Percentiles rank a stretch among this genome's conserved stretches.
Evolutionary conservation across 2,113 vertebrate genomes (phyloP).

Genomic region (Hydropotes inermis): DNA sequence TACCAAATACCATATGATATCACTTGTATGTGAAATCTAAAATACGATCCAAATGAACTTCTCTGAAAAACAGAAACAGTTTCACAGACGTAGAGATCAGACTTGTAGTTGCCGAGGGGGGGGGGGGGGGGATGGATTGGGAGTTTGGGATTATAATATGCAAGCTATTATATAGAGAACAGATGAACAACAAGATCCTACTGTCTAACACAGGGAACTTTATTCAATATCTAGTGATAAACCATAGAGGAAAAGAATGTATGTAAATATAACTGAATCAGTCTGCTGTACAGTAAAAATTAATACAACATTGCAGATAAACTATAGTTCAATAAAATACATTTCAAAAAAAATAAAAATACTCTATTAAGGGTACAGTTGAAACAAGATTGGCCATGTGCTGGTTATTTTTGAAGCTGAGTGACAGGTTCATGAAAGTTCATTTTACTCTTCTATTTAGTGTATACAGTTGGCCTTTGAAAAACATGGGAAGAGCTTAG

Average conservation of each 20-base stretch:
- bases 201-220: background rate
- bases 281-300: background rate
- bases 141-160: background rate
- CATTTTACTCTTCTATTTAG: background rate
- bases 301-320: background rate
- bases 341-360: background rate
- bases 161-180: background rate
- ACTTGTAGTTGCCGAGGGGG: background rate
- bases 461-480: background rate
- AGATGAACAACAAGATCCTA: background rate
- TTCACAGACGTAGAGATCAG: background rate
- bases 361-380: background rate
- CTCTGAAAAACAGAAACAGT: background rate
- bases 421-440: background rate
- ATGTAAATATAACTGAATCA: background rate
- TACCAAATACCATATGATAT: background rate
- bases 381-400: background rate
- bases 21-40: background rate
- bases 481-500: background rate
- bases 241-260: background rate
- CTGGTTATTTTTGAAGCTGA: background rate
- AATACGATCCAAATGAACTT: background rate
- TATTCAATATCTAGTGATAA: background rate
- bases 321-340: background rate
- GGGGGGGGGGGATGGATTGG: background rate